phyloP scores from a whole-genome alignment of 1,140 invertebrate species.

The Caligus rogercresseyi region DNA sequence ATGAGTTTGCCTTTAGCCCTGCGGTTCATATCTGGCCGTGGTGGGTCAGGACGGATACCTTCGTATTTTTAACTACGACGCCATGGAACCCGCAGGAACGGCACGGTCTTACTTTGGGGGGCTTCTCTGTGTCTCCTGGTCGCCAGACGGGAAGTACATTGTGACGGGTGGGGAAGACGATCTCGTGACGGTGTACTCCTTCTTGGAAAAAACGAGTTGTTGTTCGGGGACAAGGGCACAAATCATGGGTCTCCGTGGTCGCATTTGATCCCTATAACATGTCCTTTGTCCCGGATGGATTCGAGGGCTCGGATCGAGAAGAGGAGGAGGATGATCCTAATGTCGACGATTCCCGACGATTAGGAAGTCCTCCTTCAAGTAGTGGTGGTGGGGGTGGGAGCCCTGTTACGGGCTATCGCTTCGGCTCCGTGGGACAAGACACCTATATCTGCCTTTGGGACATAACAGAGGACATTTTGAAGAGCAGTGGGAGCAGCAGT shows the following conservation, averaged over 20 bases:
- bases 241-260: slow-evolving; percentile 92
- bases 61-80: slow-evolving; percentile 88
- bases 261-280: slow-evolving; percentile 86
- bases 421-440: slow-evolving; percentile 95
- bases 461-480: slow-evolving; percentile 79
- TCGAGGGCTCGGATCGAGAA: slow-evolving; percentile 35
- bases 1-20: slow-evolving; percentile 96
- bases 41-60: slow-evolving; percentile 92
- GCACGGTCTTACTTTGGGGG: slow-evolving; percentile 94
- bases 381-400: slow-evolving; percentile 22
- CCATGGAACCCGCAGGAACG: slow-evolving; percentile 78
- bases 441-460: slow-evolving; percentile 97
- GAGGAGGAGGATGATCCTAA: slow-evolving; percentile 32
- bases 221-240: slow-evolving; percentile 73
- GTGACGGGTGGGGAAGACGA: slow-evolving; percentile 97
- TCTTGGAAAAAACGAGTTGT: slow-evolving; percentile 75
- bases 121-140: slow-evolving; percentile 85
- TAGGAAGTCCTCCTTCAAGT: slow-evolving; percentile 11
- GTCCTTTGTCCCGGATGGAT: slow-evolving; percentile 30
- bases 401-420: slow-evolving; percentile 49
- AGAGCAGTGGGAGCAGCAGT: slow-evolving; percentile 23
- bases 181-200: slow-evolving; percentile 91
- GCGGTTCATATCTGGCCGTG: slow-evolving; percentile 71
- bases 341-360: slow-evolving; percentile 3
- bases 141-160: slow-evolving; percentile 82